Evolutionary conservation across 2,888 invertebrate species (phyloP), one percentile per base, ranked within the genome.

Genomic region (Philhelius pedissequus): DNA sequence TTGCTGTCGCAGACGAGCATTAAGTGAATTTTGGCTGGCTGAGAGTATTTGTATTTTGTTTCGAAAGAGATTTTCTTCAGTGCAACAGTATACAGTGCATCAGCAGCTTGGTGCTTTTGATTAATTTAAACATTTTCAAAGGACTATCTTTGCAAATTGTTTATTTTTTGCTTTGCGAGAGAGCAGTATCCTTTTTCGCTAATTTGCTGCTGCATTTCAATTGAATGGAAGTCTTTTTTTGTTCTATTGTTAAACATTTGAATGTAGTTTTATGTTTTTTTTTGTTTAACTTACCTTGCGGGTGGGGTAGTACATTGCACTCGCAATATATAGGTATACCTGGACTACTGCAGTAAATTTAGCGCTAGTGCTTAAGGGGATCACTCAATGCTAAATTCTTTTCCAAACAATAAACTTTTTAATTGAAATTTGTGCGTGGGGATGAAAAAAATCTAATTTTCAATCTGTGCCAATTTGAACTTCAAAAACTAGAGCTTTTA

Each of bases 1-100:
- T 76, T 75, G 75, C 62, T 56, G 45, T 70, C 45, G 64, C 38
- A 50, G 30, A 78, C 52, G 54, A 69, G 35, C 52, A 70, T 45
- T 48, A 64, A 64, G 32, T 32, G 62, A 32, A 52, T 50, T 62
- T 62, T 62, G 27, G 62, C 62, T 30, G 45, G n/a, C n/a, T n/a
- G n/a, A n/a, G n/a, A 54, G 20, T 64, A 35, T 64, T 66, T 58
- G 18, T 22, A 25, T 52, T 43, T 62, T 54, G 30, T 50, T 48
- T 56, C 27, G 43, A 22, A 3, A 18, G 22, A 27, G 40, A 30
- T 38, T 48, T 45, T 35, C 35, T 30, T 48, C 5, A 4, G 35
- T 43, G 43, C 56, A 35, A 18, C 56, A 27, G 5, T 3, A n/a
- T n/a, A 13, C 4, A 43, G 18, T 18, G 43, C n/a, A n/a, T n/a